Percentiles rank a stretch among this genome's conserved stretches.
Conservation (phyloP, 2,797 vertebrate species). For the Anabas testudineus region DNA sequence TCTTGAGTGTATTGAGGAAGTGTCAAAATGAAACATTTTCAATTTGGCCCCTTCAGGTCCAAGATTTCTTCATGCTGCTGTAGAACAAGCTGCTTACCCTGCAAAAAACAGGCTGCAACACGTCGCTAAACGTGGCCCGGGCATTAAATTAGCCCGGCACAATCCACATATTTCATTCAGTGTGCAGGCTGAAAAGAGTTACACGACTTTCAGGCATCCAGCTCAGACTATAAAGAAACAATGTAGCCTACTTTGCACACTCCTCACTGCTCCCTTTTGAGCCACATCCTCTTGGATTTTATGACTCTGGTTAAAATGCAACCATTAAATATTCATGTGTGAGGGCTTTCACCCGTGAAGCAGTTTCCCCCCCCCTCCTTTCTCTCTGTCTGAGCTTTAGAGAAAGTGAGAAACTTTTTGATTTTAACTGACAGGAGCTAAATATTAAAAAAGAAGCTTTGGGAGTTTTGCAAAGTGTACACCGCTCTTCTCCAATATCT, state of each 20-base stretch:
- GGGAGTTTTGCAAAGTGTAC: conserved; percentile 65
- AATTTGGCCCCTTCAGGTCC: conserved; percentile 62
- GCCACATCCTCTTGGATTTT: conserved; percentile 79
- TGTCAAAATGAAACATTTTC: conserved; percentile 78
- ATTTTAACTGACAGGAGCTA: conserved; percentile 79
- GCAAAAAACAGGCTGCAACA: conserved; percentile 74
- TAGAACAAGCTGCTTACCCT: conserved; percentile 72
- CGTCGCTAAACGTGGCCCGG: conserved; percentile 49
- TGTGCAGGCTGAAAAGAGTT: conserved; percentile 54
- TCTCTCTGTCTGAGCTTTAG: conserved; percentile 58
- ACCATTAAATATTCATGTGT: conserved; percentile 84
- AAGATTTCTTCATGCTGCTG: conserved; percentile 63
- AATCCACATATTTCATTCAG: conserved; percentile 76
- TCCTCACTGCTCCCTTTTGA: conserved; percentile 73
- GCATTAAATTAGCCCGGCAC: conserved; percentile 74
- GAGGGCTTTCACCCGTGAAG: conserved; percentile 82
- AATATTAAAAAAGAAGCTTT: conserved; percentile 76
- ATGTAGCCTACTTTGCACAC: conserved; percentile 75
- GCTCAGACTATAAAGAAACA: conserved; percentile 75
- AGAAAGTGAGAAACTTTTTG: conserved; percentile 78
- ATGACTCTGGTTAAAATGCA: conserved; percentile 84
- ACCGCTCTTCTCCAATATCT: conserved; percentile 50
- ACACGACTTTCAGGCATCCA: conserved; percentile 66
- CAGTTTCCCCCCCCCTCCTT: conserved; percentile 42
- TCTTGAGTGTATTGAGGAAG: conserved; percentile 68